phyloP scores from a whole-genome alignment of 2,888 invertebrate genomes.

The Pachliopta kotzebuea region DNA sequence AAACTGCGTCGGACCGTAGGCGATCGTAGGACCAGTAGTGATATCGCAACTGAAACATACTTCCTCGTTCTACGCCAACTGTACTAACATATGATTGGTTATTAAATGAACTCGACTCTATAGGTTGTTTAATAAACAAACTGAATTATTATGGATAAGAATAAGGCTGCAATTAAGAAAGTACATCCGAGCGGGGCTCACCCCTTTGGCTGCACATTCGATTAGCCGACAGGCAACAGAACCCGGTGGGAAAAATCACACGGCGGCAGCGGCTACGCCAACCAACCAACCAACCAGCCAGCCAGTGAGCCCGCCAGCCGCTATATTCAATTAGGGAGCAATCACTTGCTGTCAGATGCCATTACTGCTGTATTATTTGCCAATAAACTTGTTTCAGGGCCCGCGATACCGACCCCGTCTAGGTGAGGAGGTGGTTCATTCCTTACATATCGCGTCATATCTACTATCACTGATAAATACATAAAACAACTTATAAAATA shows the following conservation, averaged over 20 bases:
- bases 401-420: no score
- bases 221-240: constrained; percentile 51
- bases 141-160: neutral
- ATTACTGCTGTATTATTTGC: neutral
- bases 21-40: no score
- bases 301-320: neutral
- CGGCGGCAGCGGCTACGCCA: constrained; percentile 20
- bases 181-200: constrained; percentile 43
- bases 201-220: constrained; percentile 55
- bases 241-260: constrained; percentile 52
- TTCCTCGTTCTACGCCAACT: no score
- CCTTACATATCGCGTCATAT: no score
- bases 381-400: neutral
- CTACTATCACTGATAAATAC: no score
- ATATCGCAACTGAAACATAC: no score
- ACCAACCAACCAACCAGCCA: neutral
- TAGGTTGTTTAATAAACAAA: neutral
- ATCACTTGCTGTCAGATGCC: neutral
- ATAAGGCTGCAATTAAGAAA: constrained; percentile 35
- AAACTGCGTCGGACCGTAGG: no score
- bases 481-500: no score
- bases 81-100: no score
- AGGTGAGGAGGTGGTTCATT: no score
- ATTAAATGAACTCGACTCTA: no score
- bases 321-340: constrained; percentile 30